Evolutionary conservation across 2,797 vertebrate species (phyloP).

Genomic region (Semaprochilodus insignis): DNA sequence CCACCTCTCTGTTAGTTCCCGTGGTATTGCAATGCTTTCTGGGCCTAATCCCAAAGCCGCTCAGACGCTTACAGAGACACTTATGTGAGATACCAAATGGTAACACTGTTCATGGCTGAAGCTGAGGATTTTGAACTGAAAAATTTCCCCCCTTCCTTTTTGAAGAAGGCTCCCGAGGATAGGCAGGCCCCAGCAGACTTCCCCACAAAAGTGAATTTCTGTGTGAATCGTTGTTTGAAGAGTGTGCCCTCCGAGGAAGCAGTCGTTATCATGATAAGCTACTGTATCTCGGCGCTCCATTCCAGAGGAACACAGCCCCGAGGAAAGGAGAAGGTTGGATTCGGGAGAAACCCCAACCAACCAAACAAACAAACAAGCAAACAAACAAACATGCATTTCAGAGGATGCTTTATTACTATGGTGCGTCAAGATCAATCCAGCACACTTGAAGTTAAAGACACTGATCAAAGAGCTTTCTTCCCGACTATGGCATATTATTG

Average conservation of each 20-base stretch:
- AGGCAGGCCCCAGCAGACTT: background rate
- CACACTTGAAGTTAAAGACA: background rate
- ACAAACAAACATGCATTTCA: background rate
- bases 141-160: background rate
- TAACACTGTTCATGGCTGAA: background rate
- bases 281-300: background rate
- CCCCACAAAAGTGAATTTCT: slow-evolving; percentile 8
- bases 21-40: background rate
- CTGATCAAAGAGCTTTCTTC: background rate
- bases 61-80: slow-evolving; percentile 1
- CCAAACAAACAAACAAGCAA: background rate
- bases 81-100: slow-evolving; percentile 11
- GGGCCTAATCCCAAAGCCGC: slow-evolving; percentile 6
- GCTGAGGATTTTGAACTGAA: too few relatives aligned
- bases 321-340: background rate
- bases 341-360: background rate
- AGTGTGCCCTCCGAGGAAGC: slow-evolving; percentile 3
- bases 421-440: background rate
- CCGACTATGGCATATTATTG: background rate
- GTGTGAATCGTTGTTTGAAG: slow-evolving; percentile 6
- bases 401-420: background rate
- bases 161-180: slow-evolving; percentile 18
- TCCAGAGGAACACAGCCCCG: background rate
- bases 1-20: too few relatives aligned
- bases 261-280: slow-evolving; percentile 16